phyloP scores from a whole-genome alignment of 1,140 invertebrate genomes.

The Aradophagus sp. region DNA sequence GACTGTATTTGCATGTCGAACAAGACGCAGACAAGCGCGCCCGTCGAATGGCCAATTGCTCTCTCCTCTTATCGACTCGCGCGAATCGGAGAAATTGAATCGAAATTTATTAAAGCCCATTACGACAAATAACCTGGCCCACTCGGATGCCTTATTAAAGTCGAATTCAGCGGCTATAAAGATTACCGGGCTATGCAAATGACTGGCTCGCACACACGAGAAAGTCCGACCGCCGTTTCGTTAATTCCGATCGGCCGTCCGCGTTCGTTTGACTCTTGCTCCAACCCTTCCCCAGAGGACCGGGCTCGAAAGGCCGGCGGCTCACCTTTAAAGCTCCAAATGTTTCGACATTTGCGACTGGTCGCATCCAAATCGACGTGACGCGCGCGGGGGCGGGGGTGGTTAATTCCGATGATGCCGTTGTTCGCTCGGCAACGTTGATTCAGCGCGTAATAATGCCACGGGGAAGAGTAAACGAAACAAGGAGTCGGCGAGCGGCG shows the following conservation, averaged over 20 bases:
- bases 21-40: no score
- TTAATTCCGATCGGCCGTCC: no score
- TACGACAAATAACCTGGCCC: slow-evolving; percentile 30
- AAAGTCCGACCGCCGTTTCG: no score
- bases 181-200: no score
- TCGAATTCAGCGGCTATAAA: slow-evolving; percentile 40
- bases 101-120: slow-evolving; percentile 50
- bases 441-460: slow-evolving; percentile 25
- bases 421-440: slow-evolving; percentile 28
- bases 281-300: slow-evolving; percentile 15
- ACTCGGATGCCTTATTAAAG: slow-evolving; percentile 33
- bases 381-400: no score
- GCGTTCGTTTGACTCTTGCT: background rate
- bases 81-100: slow-evolving; percentile 50
- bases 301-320: slow-evolving; percentile 27
- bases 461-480: slow-evolving; percentile 25
- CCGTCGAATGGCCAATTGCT: slow-evolving; percentile 19
- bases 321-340: slow-evolving; percentile 35
- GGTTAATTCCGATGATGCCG: slow-evolving; percentile 12
- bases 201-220: no score
- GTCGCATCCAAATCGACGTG: no score
- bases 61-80: slow-evolving; percentile 37
- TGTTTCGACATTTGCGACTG: slow-evolving; percentile 44
- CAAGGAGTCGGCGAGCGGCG: slow-evolving; percentile 13
- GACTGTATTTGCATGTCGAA: no score